Conservation (phyloP, 2,797 vertebrate species). For the Tragopan temminckii region DNA sequence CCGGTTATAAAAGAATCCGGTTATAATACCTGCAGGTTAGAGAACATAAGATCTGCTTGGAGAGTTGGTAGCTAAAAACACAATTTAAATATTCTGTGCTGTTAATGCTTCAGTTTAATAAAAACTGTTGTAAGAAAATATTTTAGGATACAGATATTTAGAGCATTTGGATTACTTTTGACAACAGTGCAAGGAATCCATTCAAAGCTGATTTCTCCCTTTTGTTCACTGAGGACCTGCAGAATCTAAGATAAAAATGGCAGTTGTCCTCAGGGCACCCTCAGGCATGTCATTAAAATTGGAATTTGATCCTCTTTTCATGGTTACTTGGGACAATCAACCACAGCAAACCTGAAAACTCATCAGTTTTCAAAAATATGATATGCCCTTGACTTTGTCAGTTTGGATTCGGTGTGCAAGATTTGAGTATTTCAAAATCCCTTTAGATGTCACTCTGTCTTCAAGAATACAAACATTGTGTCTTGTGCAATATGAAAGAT, state of each 20-base stretch:
- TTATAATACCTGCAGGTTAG: constrained; percentile 52
- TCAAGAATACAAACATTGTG: constrained; percentile 85
- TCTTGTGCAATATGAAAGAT: constrained; percentile 28
- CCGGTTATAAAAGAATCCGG: constrained; percentile 10
- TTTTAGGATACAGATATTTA: constrained; percentile 84
- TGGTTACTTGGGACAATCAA: constrained; percentile 92
- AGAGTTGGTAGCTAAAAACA: constrained; percentile 79
- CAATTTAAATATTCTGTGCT: constrained; percentile 78
- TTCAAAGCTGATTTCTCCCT: constrained; percentile 83
- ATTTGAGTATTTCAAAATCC: constrained; percentile 86
- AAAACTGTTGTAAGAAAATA: constrained; percentile 76
- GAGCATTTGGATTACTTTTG: constrained; percentile 84
- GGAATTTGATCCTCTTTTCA: constrained; percentile 94
- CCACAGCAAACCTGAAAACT: constrained; percentile 94
- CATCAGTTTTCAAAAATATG: constrained; percentile 92
- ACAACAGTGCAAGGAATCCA: constrained; percentile 85
- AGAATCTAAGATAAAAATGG: constrained; percentile 95
- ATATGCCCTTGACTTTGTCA: constrained; percentile 92
- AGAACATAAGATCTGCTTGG: constrained; percentile 76
- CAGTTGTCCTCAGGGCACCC: constrained; percentile 95
- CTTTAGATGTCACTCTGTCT: constrained; percentile 99
- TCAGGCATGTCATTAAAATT: constrained; percentile 95
- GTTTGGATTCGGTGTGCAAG: constrained; percentile 74
- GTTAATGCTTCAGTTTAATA: constrained; percentile 81
- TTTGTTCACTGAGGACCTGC: constrained; percentile 84